A percentile compares a stretch with the other conserved stretches of the same genome.
These are phyloP conservation scores for Notocelia uddmanniana DNA, from an alignment of 2,888 invertebrate genomes.

Conservation along the genomic window DNA sequence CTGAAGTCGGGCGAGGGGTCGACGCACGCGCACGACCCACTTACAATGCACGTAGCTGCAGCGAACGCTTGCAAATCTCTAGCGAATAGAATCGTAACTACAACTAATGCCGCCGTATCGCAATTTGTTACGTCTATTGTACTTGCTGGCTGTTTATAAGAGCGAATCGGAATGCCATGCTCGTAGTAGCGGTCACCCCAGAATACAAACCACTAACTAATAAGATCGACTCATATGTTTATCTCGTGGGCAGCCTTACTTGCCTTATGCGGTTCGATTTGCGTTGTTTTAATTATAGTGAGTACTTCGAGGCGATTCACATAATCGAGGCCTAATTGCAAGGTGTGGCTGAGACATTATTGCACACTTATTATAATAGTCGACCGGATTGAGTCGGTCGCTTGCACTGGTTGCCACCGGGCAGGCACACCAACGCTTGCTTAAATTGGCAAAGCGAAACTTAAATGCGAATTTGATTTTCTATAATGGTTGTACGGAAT, in stretches of 20 bases:
- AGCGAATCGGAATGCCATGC: slow-evolving; percentile 36
- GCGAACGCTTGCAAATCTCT: slow-evolving; percentile 77
- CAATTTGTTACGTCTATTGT: slow-evolving; percentile 54
- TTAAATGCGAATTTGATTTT: not conserved
- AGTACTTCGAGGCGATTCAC: slow-evolving; percentile 55
- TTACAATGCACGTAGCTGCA: slow-evolving; percentile 73
- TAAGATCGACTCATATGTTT: slow-evolving; percentile 45
- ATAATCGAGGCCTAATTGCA: slow-evolving; percentile 72
- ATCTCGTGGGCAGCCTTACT: slow-evolving; percentile 61
- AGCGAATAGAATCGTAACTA: slow-evolving; percentile 59
- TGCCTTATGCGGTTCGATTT: slow-evolving; percentile 58
- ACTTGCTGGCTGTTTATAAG: slow-evolving; percentile 43
- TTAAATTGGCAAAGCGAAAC: not conserved
- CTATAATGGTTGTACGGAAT: not conserved
- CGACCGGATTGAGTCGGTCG: slow-evolving; percentile 59
- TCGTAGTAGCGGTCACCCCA: slow-evolving; percentile 28
- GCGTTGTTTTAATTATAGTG: slow-evolving; percentile 54
- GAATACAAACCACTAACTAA: slow-evolving; percentile 37
- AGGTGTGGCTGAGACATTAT: slow-evolving; percentile 69
- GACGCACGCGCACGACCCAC: slow-evolving; percentile 79
- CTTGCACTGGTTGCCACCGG: slow-evolving; percentile 53
- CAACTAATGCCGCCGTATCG: slow-evolving; percentile 48
- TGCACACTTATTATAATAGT: slow-evolving; percentile 62
- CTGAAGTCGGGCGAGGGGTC: slow-evolving; percentile 82
- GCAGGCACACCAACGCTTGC: slow-evolving; percentile 49